phyloP scores from a whole-genome alignment of 2,888 invertebrate species.

The Machimus atricapillus region DNA sequence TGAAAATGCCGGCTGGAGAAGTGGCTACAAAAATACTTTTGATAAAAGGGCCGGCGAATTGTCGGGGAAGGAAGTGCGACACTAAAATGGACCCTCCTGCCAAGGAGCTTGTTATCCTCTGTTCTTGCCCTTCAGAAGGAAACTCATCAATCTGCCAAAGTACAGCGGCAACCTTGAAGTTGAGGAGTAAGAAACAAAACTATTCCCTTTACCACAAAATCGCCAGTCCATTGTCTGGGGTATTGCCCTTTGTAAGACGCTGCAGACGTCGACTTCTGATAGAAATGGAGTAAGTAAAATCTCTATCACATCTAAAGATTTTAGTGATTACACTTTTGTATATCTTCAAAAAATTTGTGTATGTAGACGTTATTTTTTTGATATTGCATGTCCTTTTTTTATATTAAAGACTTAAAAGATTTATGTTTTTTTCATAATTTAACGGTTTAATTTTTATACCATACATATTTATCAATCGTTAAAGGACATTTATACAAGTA shows the following conservation, averaged over 20 bases:
- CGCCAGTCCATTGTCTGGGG: neutral
- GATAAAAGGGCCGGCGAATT: neutral
- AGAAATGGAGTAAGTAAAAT: neutral
- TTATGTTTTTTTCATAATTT: too few species aligned
- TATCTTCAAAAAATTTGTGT: too few species aligned
- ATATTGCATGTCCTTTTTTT: too few species aligned
- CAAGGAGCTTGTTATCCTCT: neutral
- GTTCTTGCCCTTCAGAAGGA: neutral
- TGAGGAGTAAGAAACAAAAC: neutral
- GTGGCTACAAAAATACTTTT: neutral
- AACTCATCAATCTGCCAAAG: neutral
- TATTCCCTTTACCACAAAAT: neutral
- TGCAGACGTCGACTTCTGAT: neutral
- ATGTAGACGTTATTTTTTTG: too few species aligned
- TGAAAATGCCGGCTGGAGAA: neutral
- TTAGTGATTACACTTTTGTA: too few species aligned
- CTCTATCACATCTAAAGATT: neutral
- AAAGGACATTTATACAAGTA: too few species aligned
- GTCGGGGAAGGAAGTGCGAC: neutral
- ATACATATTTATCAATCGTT: too few species aligned
- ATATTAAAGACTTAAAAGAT: too few species aligned
- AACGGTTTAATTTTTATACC: too few species aligned
- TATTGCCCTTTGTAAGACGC: neutral
- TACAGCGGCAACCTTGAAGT: neutral
- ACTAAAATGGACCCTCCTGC: neutral